phyloP scores from a whole-genome alignment of 2,888 invertebrate species.

The Galerucella pusilla region DNA sequence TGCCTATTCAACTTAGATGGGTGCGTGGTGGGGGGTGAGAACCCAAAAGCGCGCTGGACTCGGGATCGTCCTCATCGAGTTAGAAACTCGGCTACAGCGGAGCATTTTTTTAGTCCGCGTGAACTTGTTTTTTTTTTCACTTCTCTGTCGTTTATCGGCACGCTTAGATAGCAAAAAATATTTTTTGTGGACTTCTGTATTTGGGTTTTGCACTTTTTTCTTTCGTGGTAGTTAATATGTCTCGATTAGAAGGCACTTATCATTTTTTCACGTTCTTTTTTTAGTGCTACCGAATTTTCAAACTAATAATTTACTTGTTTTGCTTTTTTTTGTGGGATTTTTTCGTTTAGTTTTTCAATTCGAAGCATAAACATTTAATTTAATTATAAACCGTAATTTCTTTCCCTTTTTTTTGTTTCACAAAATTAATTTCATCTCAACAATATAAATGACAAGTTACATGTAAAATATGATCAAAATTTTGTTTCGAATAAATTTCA shows the following conservation, averaged over 20 bases:
- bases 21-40: conserved; percentile 39
- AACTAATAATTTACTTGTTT: neutral
- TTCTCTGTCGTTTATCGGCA: conserved; percentile 38
- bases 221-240: conserved; percentile 31
- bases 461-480: no score
- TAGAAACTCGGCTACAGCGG: conserved; percentile 13
- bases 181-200: conserved; percentile 47
- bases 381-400: no score
- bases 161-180: conserved; percentile 45
- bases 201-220: conserved; percentile 44
- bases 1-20: conserved; percentile 49
- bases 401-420: no score
- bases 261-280: conserved; percentile 22
- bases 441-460: no score
- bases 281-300: conserved; percentile 13
- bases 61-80: conserved; percentile 31
- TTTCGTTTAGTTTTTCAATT: neutral
- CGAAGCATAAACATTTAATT: no score
- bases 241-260: conserved; percentile 34
- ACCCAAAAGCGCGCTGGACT: conserved; percentile 40
- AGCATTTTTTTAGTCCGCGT: conserved; percentile 37
- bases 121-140: conserved; percentile 35
- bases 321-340: neutral
- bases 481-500: no score
- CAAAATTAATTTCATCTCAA: no score